Evolutionary conservation across 2,797 vertebrate genomes (phyloP), one percentile per base, ranked within the genome.

Genomic region (Notolepis coatsorum): DNA sequence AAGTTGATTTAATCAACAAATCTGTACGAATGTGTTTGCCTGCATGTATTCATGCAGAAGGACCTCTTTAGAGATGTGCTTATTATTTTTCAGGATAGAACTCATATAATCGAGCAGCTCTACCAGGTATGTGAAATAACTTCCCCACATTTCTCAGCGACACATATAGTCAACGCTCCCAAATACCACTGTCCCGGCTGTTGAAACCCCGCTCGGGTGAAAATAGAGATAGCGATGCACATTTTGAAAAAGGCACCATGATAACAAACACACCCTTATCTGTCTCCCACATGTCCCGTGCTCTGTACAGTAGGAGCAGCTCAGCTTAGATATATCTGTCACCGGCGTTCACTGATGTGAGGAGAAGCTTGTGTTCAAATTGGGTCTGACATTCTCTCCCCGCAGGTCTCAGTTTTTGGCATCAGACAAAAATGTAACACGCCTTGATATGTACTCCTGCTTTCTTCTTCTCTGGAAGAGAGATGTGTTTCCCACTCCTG

Each of bases 321-420:
- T 73, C 38, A 54, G 43, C 67, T 57, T 52, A 43, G 57, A 27
- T n/a, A n/a, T n/a, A n/a, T n/a, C 35, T 48, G 56, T 73, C 62
- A 52, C 28, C 10, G n/a, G 25, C 55, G 53, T n/a, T n/a, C 65
- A 31, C 24, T 43, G 68, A 65, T 60, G 61, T 54, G 56, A 46
- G 47, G 61, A 62, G 48, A 57, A 66, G 42, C 55, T 53, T 56
- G 37, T 37, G 70, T 67, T 82, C 37, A 72, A 71, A 81, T 65
- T 0, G 7, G 52, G 35, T 49, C 65, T 66, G 77, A 50, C 77
- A 81, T 62, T 55, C 77, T 74, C 82, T 79, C 79, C 79, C 37
- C 57, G 13, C 45, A 31, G 61, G 66, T 71, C 67, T 83, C 45
- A 39, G 35, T 43, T 71, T n/a, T 55, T 53, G 71, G 73, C 75